phyloP scores from a whole-genome alignment of 2,113 vertebrate genomes.

The Ramphastos sulfuratus region DNA sequence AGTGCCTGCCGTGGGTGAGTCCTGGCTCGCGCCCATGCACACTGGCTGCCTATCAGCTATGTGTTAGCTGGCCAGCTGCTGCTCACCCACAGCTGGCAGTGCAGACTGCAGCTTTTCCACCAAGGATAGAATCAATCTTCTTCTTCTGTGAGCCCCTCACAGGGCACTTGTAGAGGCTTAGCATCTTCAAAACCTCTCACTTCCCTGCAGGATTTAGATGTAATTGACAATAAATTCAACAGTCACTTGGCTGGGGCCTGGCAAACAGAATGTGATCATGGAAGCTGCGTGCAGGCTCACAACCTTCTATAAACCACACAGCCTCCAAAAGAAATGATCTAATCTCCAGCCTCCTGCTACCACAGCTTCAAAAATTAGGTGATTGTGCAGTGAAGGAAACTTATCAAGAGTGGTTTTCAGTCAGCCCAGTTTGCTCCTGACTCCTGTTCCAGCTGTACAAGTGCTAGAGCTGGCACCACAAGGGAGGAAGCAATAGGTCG shows the following conservation, averaged over 20 bases:
- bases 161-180: not conserved
- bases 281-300: not conserved
- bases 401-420: not conserved
- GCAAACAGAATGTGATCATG: not conserved
- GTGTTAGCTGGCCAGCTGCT: not conserved
- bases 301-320: not conserved
- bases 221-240: not conserved
- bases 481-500: not conserved
- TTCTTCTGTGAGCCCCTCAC: not conserved
- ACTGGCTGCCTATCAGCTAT: not conserved
- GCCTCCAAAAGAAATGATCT: not conserved
- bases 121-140: not conserved
- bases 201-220: not conserved
- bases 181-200: not conserved
- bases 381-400: not conserved
- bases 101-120: not conserved
- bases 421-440: not conserved
- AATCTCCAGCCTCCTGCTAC: not conserved
- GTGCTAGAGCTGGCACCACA: not conserved
- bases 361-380: not conserved
- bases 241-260: not conserved
- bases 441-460: not conserved
- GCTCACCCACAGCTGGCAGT: not conserved
- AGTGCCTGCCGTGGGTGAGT: rapidly evolving
- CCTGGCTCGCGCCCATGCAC: not conserved